Evolutionary conservation across 1,140 invertebrate genomes (phyloP).

Genomic region (Phenacoccus solenopsis): DNA sequence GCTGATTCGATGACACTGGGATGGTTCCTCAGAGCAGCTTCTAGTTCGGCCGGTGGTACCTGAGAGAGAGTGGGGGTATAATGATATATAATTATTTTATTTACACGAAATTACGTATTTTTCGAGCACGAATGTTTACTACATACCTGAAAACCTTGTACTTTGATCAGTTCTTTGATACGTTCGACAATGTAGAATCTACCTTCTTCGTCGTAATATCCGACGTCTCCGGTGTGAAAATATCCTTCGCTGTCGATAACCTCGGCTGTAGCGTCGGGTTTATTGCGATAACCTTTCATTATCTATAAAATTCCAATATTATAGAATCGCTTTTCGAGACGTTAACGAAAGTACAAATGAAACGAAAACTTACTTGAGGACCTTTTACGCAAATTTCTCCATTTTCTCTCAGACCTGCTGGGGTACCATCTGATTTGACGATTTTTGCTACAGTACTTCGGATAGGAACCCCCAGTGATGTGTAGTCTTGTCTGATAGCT

Average conservation of each 20-base stretch:
- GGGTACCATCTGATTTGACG: conserved; percentile 36
- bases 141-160: conserved; percentile 29
- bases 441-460: conserved; percentile 52
- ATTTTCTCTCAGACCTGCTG: conserved; percentile 42
- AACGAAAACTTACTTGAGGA: conserved; percentile 30
- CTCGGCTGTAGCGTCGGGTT: conserved; percentile 46
- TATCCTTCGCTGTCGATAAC: conserved; percentile 56
- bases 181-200: conserved; percentile 61
- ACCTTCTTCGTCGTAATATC: conserved; percentile 53
- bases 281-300: conserved; percentile 52
- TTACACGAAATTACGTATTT: too few species aligned
- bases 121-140: background rate
- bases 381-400: conserved; percentile 60
- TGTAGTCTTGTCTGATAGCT: conserved; percentile 31
- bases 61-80: conserved; percentile 28
- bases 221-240: conserved; percentile 70
- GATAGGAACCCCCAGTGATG: conserved; percentile 45
- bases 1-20: conserved; percentile 52
- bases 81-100: background rate
- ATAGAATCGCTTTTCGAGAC: background rate
- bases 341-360: background rate
- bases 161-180: conserved; percentile 68
- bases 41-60: conserved; percentile 54
- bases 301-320: conserved; percentile 31
- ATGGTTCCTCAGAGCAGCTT: conserved; percentile 51